Evolutionary conservation across 2,797 vertebrate genomes (phyloP), one percentile per base, ranked within the genome.

Genomic region (Pyrocephalus nanus): DNA sequence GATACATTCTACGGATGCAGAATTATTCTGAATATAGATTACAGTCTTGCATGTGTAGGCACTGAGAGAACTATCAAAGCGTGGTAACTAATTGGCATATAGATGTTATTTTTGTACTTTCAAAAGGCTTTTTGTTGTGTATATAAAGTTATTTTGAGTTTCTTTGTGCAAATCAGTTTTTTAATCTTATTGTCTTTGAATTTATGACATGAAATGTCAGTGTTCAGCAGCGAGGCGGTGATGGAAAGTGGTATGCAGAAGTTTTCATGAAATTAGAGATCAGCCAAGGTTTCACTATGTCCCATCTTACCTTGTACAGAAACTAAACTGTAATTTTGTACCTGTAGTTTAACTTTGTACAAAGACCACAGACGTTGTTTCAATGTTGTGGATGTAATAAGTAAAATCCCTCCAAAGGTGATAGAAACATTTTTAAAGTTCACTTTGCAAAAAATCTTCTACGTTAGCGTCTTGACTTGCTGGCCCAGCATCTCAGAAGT

Each of bases 71-170:
- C 74, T 97, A 92, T 97, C 67, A 96, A 88, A 95, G 96, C 96
- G 97, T 97, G 97, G 93, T 96, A 96, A 96, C 80, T 82, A 78
- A 96, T 89, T 96, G 88, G 93, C 96, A 85, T 70, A 96, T 92
- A 98, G 96, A 97, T 97, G 91, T 98, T 98, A 98, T 98, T 98
- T 98, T 98, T 98, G 93, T 98, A 98, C 97, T 97, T 98, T 92
- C 91, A 91, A 97, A 95, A 97, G 95, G 80, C 73, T 95, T 97
- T 97, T 92, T 95, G 96, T 98, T 98, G 96, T 98, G 97, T 97
- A 98, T 97, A 98, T 97, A 96, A 97, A 95, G 88, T 96, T 97
- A 90, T 73, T 97, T 97, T 94, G 82, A 53, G 93, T 97, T 97
- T 97, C 90, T 96, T 97, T 97, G 95, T 97, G 96, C 95, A 96